Percentiles rank a stretch among this genome's conserved stretches.
Conservation (phyloP, 2,113 vertebrate genomes). For the Ariopsis seemanni region DNA sequence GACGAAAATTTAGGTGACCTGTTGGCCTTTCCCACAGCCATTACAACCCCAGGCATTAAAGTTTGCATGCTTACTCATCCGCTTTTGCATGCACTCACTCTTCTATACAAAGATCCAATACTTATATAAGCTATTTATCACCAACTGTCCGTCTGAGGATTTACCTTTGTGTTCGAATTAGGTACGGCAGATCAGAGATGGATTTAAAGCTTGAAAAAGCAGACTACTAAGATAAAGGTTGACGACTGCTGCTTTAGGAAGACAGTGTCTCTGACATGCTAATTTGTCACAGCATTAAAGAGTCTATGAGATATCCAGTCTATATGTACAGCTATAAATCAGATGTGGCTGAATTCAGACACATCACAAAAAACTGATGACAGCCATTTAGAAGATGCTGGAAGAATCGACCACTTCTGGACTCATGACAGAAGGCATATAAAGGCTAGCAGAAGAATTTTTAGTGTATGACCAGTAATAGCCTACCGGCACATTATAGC, state of each 20-base stretch:
- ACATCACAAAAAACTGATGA: slow-evolving; percentile 16
- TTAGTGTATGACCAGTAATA: background rate
- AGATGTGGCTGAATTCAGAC: background rate
- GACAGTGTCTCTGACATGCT: background rate
- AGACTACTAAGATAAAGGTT: background rate
- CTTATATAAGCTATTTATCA: slow-evolving; percentile 1
- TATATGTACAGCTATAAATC: background rate
- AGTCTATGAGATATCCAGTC: background rate
- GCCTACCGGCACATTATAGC: slow-evolving; percentile 3
- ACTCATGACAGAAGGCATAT: background rate
- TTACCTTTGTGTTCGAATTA: background rate
- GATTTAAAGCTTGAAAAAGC: background rate
- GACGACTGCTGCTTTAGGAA: background rate
- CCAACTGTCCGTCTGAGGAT: background rate
- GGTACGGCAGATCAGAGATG: background rate
- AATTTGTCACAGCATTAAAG: background rate
- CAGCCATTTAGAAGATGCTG: slow-evolving; percentile 3
- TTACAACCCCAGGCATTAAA: slow-evolving; percentile 52
- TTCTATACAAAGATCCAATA: slow-evolving; percentile 14
- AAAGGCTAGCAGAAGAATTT: background rate
- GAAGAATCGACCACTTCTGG: background rate
- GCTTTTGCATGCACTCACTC: slow-evolving; percentile 30
- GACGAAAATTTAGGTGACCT: slow-evolving; percentile 58
- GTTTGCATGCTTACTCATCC: slow-evolving; percentile 27
- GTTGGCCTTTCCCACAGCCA: slow-evolving; percentile 63